phyloP scores from a whole-genome alignment of 2,888 invertebrate species.

The Pachycephus smyrnensis region DNA sequence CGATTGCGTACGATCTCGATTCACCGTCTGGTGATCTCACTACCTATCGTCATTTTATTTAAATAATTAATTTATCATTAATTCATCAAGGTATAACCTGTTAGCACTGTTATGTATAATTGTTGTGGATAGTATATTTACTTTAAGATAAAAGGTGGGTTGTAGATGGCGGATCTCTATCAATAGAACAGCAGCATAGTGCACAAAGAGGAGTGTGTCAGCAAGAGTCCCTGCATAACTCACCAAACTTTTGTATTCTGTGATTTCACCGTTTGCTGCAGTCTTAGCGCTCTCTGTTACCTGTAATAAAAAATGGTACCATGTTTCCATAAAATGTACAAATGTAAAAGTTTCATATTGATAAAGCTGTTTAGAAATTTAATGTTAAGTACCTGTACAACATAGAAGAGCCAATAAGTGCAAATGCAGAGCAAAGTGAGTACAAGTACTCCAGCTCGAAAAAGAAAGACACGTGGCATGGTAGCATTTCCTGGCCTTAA shows the following conservation, averaged over 20 bases:
- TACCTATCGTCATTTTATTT: slow-evolving; percentile 65
- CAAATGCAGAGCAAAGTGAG: slow-evolving; percentile 92
- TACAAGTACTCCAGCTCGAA: slow-evolving; percentile 88
- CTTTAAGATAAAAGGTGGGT: slow-evolving; percentile 88
- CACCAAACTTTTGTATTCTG: slow-evolving; percentile 89
- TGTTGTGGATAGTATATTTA: slow-evolving; percentile 29
- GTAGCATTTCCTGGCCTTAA: slow-evolving; percentile 86
- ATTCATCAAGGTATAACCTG: background rate
- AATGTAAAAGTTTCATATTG: background rate
- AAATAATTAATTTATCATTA: background rate
- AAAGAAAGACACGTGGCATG: slow-evolving; percentile 91
- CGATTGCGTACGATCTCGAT: slow-evolving; percentile 87
- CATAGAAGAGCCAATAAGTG: slow-evolving; percentile 98
- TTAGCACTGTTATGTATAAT: background rate
- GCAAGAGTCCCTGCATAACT: slow-evolving; percentile 93
- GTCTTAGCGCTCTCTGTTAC: slow-evolving; percentile 85
- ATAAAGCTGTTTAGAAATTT: background rate
- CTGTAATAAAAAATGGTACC: slow-evolving; percentile 36
- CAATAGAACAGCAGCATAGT: slow-evolving; percentile 92
- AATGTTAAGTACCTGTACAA: slow-evolving; percentile 76
- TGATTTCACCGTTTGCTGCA: slow-evolving; percentile 82
- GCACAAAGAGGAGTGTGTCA: slow-evolving; percentile 94
- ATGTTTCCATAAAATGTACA: slow-evolving; percentile 1
- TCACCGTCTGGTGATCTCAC: slow-evolving; percentile 97
- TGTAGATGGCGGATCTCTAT: slow-evolving; percentile 94